phyloP scores from a whole-genome alignment of 2,888 invertebrate species.

The Flabesymbios commensalis region DNA sequence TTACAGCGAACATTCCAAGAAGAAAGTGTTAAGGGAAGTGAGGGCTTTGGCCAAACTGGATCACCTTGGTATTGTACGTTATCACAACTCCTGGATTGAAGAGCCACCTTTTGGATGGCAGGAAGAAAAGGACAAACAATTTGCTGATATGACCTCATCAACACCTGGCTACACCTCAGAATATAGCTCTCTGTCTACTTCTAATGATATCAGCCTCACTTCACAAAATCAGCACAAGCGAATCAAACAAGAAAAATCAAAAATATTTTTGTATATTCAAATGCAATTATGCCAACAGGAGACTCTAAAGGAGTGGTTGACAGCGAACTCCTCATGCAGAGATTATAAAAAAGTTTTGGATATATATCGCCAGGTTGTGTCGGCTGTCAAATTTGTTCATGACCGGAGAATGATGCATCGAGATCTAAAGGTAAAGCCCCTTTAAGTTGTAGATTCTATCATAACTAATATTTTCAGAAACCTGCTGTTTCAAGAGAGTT shows the following conservation, averaged over 20 bases:
- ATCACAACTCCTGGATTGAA: slow-evolving; percentile 95
- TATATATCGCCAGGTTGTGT: slow-evolving; percentile 76
- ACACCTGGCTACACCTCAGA: not conserved
- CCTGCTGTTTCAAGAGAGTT: too few relatives aligned
- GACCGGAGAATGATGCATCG: slow-evolving; percentile 89
- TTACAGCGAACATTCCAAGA: slow-evolving; percentile 80
- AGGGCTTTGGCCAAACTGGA: slow-evolving; percentile 92
- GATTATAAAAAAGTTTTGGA: slow-evolving; percentile 46
- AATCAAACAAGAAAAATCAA: too few relatives aligned
- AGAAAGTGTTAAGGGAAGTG: slow-evolving; percentile 91
- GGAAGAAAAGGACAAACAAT: slow-evolving; percentile 72
- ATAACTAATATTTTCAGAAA: too few relatives aligned
- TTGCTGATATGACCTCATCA: slow-evolving; percentile 3
- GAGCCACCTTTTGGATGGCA: slow-evolving; percentile 88
- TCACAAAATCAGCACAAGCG: too few relatives aligned
- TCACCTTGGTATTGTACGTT: slow-evolving; percentile 93
- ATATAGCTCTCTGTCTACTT: too few relatives aligned
- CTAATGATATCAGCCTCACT: too few relatives aligned
- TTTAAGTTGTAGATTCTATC: too few relatives aligned
- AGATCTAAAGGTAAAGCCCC: slow-evolving; percentile 79
- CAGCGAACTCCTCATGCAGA: slow-evolving; percentile 48
- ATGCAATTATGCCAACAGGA: slow-evolving; percentile 93
- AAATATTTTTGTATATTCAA: slow-evolving; percentile 88
- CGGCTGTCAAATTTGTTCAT: slow-evolving; percentile 96
- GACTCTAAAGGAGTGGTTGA: slow-evolving; percentile 89